phyloP scores from a whole-genome alignment of 2,113 vertebrate species.

The Cavia porcellus region DNA sequence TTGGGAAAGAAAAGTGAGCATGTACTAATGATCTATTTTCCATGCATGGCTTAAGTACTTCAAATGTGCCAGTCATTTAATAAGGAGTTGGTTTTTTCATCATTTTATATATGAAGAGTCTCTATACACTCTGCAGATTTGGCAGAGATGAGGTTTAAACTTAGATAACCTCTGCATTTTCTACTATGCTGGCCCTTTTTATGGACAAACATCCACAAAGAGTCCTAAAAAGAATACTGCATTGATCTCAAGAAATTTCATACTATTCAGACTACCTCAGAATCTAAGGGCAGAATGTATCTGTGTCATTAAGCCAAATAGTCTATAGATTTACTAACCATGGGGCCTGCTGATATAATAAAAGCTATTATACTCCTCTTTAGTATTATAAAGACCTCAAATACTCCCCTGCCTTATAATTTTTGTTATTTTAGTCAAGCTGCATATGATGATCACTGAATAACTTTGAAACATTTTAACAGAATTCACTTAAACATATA shows the following conservation, averaged over 20 bases:
- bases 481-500: conserved; percentile 69
- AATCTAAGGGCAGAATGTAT: conserved; percentile 19
- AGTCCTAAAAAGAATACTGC: background rate
- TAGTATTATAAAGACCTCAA: conserved; percentile 55
- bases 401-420: conserved; percentile 25
- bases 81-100: conserved; percentile 9
- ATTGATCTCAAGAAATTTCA: conserved; percentile 47
- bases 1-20: conserved; percentile 39
- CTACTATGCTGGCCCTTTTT: background rate
- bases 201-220: background rate
- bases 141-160: conserved; percentile 45
- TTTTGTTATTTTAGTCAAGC: conserved; percentile 69
- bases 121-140: conserved; percentile 4
- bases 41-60: conserved; percentile 1
- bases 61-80: background rate
- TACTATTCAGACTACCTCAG: conserved; percentile 26
- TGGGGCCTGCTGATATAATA: conserved; percentile 31
- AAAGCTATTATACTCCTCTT: conserved; percentile 21
- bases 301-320: conserved; percentile 15
- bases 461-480: conserved; percentile 66
- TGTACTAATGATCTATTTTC: conserved; percentile 43
- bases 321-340: conserved; percentile 8
- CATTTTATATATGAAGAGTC: conserved; percentile 43
- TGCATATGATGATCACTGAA: conserved; percentile 38
- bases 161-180: conserved; percentile 27